phyloP scores from a whole-genome alignment of 2,888 invertebrate species.

The Pinctada fucata region DNA sequence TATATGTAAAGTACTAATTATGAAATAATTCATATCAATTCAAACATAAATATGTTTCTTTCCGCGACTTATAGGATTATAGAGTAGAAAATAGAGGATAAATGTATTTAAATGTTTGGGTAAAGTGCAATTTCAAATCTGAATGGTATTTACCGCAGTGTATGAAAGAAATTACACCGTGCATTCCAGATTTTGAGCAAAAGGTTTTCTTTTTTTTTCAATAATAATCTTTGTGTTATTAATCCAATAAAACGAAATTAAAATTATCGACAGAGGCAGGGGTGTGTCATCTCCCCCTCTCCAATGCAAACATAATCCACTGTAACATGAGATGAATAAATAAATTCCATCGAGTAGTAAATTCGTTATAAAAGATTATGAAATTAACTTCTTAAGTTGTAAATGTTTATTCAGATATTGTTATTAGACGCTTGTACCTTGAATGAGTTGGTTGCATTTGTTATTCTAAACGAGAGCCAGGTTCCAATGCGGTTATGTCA shows the following conservation, averaged over 20 bases:
- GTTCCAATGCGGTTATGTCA: slow-evolving; percentile 28
- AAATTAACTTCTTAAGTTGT: slow-evolving; percentile 39
- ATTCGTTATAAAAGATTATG: slow-evolving; percentile 35
- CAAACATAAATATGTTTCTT: slow-evolving; percentile 1
- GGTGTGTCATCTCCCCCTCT: background rate
- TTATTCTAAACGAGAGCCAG: slow-evolving; percentile 22
- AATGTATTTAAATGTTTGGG: background rate
- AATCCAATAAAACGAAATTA: slow-evolving; percentile 4
- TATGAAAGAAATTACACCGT: background rate
- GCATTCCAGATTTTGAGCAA: background rate
- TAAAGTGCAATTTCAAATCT: background rate
- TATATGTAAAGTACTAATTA: background rate
- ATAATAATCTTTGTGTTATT: background rate
- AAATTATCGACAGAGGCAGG: slow-evolving; percentile 1
- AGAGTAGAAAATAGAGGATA: slow-evolving; percentile 5
- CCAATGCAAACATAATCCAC: slow-evolving; percentile 9
- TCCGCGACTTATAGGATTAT: slow-evolving; percentile 1
- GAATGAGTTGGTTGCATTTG: slow-evolving; percentile 27
- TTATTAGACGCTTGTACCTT: slow-evolving; percentile 2
- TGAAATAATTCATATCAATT: background rate
- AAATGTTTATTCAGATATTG: slow-evolving; percentile 29
- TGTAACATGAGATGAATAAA: slow-evolving; percentile 21
- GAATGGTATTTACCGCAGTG: background rate
- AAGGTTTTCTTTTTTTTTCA: background rate
- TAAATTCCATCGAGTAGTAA: slow-evolving; percentile 28